Percentiles rank a stretch among this genome's conserved stretches.
These are phyloP conservation scores for Hypothenemus hampei DNA, from an alignment of 1,140 invertebrate genomes.

Conservation along the genomic window DNA sequence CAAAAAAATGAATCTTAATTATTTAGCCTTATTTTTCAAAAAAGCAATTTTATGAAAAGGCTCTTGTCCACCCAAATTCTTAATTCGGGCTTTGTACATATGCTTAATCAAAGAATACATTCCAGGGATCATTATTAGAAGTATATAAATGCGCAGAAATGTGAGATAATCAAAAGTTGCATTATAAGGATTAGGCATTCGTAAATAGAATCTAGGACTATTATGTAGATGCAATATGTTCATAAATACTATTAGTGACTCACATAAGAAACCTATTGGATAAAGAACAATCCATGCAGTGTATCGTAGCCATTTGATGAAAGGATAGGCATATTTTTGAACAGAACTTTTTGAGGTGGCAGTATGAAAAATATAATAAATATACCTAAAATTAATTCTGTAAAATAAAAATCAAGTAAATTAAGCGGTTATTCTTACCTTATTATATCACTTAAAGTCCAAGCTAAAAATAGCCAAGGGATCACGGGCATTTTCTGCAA, in stretches of 20 bases:
- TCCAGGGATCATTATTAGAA: conserved; percentile 68
- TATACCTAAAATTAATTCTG: conserved; percentile 62
- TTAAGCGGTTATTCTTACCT: conserved; percentile 50
- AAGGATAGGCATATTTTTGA: conserved; percentile 35
- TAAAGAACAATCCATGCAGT: conserved; percentile 91
- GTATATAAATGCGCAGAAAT: conserved; percentile 71
- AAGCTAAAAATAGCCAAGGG: conserved; percentile 81
- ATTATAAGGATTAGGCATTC: conserved; percentile 80
- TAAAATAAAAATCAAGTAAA: neutral
- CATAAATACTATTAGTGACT: conserved; percentile 73
- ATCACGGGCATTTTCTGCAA: conserved; percentile 83
- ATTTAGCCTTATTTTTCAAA: conserved; percentile 6
- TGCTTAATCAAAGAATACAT: conserved; percentile 72
- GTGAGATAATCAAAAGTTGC: conserved; percentile 81
- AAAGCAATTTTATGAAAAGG: conserved; percentile 14
- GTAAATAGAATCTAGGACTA: conserved; percentile 68
- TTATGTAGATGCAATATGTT: conserved; percentile 89
- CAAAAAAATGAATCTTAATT: no score
- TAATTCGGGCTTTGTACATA: conserved; percentile 66
- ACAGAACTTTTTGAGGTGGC: conserved; percentile 65
- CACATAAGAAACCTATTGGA: conserved; percentile 82
- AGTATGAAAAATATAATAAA: conserved; percentile 77
- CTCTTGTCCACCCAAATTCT: conserved; percentile 51
- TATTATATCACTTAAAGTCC: conserved; percentile 75
- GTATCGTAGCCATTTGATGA: conserved; percentile 90